Evolutionary conservation across 1,140 invertebrate species (phyloP), one percentile per base, ranked within the genome.

Genomic region (Lepidurus couesii): DNA sequence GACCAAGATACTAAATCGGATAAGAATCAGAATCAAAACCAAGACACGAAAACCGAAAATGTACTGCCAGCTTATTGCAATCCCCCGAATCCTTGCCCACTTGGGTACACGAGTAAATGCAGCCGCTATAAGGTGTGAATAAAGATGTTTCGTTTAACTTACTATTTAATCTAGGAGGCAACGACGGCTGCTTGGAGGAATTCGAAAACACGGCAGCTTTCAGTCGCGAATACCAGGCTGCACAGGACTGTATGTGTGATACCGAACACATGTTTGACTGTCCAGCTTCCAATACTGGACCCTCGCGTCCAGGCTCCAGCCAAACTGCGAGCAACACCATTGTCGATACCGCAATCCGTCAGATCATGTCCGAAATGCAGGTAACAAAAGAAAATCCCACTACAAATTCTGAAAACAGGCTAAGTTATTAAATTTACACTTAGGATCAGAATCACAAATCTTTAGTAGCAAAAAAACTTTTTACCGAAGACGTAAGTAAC

Each of bases 241-340:
- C 91, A 0, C 96, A 98, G 84, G 93, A 97, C 77, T 99, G 97
- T 84, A 96, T 98, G 89, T 99, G 98, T 81, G 98, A 99, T 84
- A 92, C 91, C 1, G 98, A 99, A 83, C 98, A 99, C 86, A 99
- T 99, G 97, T 94, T 98, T 83, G 92, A 95, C 84, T 99, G 96
- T 84, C 88, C 92, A 0, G 86, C 83, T 10, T 80, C 82, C 9
- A 73, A 79, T 21, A 80, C 77, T 13, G 24, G 21, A 73, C 42
- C 21, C 42, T 43, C 47, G 73, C 21, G 42, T 42, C 42, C 74
- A 13, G 73, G 24, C 9, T 44, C 43, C 76, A 9, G n/a, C 65
- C 80, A 47, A 75, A 24, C 74, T 16, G 24, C 43, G 76, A 81
- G 74, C 76, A 82, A 76, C 82, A 82, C 26, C 76, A 81, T 77